These are phyloP conservation scores for Globodera ellingtonae DNA, from an alignment of 1,140 invertebrate genomes.

Conservation along the genomic window DNA sequence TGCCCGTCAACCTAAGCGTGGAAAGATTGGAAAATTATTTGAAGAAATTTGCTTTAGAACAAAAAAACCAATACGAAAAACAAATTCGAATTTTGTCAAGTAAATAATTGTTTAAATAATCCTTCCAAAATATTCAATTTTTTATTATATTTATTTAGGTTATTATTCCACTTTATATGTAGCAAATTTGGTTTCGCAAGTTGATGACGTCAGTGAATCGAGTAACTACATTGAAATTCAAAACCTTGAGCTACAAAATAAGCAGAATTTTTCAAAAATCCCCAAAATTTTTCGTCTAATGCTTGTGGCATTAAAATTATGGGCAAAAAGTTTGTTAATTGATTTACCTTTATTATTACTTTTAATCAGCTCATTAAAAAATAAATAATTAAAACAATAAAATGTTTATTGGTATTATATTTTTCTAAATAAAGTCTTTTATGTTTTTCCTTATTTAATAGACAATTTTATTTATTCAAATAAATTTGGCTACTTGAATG, in stretches of 20 bases:
- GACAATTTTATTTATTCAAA: slow-evolving; percentile 74
- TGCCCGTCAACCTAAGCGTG: not conserved
- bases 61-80: not conserved
- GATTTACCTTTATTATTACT: slow-evolving; percentile 63
- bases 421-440: too few species aligned
- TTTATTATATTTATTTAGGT: not conserved
- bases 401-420: too few species aligned
- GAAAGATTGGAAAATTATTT: not conserved
- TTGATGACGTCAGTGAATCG: not conserved
- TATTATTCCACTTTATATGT: not conserved
- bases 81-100: not conserved
- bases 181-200: not conserved
- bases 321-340: slow-evolving; percentile 22
- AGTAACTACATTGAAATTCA: not conserved
- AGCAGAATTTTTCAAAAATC: not conserved
- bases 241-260: too few species aligned
- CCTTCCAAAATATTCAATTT: too few species aligned
- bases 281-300: not conserved
- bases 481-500: slow-evolving; percentile 72
- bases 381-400: too few species aligned
- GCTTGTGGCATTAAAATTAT: slow-evolving; percentile 10
- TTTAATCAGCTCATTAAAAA: slow-evolving; percentile 30
- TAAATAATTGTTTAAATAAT: not conserved
- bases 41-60: not conserved
- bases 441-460: slow-evolving; percentile 54